Evolutionary conservation across 2,888 invertebrate species (phyloP), one percentile per base, ranked within the genome.

Genomic region (Tipula helvola): DNA sequence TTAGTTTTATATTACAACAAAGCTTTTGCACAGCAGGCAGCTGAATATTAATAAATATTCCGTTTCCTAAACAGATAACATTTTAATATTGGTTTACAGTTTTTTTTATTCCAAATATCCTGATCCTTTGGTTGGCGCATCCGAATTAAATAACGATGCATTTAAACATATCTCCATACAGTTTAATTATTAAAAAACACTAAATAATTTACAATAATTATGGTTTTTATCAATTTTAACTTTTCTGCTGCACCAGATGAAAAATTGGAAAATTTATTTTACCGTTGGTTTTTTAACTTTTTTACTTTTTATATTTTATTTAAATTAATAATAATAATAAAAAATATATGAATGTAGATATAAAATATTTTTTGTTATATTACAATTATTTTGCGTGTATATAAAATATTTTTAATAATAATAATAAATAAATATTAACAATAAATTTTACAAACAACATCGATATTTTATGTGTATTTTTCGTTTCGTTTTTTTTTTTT

Each of bases 371-470:
- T 39, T 39, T 84, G 84, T 84, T 39, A 39, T 39, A 39, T 84
- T 39, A 39, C 41, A 41, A 84, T 39, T 84, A 39, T 84, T 84
- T 84, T 84, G 84, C 16, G n/a, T 39, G 16, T 39, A 84, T 39
- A 41, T 39, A 84, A 28, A 39, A 41, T 84, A 84, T 84, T 39
- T 39, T 84, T 84, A 84, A 84, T 84, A 84, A 39, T 84, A 84
- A 39, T n/a, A 84, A 41, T 84, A 41, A 84, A 84, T 84, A 84
- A 84, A 84, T 84, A 41, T 39, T 71, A 71, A 71, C 71, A 71
- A 71, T 71, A 71, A 71, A 71, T 71, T 71, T 71, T 28, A 71
- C 71, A 71, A 71, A 71, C 71, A 71, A 71, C 71, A 71, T 71
- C 71, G 71, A 71, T 71, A 28, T 28, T 71, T 71, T 71, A 71